Evolutionary conservation across 2,888 invertebrate genomes (phyloP).

Genomic region (Holacanthella duospinosa): DNA sequence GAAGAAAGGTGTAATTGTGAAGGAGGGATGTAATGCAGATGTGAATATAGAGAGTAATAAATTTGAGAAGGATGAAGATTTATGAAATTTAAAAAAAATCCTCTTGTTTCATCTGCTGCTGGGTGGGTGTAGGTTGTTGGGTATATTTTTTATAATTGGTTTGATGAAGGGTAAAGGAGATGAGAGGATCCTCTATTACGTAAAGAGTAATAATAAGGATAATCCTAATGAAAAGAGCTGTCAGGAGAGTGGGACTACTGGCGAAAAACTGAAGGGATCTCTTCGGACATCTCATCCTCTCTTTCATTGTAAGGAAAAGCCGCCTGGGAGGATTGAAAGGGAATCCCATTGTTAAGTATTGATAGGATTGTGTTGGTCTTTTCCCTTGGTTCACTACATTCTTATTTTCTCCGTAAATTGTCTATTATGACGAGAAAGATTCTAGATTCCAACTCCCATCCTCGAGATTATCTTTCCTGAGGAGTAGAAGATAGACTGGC

Average conservation of each 20-base stretch:
- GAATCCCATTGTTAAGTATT: slow-evolving; percentile 12
- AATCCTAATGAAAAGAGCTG: slow-evolving; percentile 17
- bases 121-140: too few relatives aligned
- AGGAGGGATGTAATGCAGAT: too few relatives aligned
- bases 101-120: too few relatives aligned
- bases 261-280: not conserved
- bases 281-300: not conserved
- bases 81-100: too few relatives aligned
- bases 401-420: not conserved
- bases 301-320: not conserved
- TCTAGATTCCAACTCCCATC: too few relatives aligned
- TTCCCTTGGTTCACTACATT: slow-evolving; percentile 18
- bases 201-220: slow-evolving; percentile 6
- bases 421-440: not conserved
- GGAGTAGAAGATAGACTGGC: not conserved
- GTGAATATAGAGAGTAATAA: too few relatives aligned
- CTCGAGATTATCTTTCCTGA: not conserved
- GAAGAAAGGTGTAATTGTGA: too few relatives aligned
- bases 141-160: not conserved
- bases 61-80: too few relatives aligned
- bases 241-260: slow-evolving; percentile 6
- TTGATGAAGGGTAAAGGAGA: not conserved
- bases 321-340: slow-evolving; percentile 3
- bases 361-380: slow-evolving; percentile 25
- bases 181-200: not conserved